Base-by-base conservation (phyloP, 2,113 vertebrate genomes). In the Caracal caracal region DNA sequence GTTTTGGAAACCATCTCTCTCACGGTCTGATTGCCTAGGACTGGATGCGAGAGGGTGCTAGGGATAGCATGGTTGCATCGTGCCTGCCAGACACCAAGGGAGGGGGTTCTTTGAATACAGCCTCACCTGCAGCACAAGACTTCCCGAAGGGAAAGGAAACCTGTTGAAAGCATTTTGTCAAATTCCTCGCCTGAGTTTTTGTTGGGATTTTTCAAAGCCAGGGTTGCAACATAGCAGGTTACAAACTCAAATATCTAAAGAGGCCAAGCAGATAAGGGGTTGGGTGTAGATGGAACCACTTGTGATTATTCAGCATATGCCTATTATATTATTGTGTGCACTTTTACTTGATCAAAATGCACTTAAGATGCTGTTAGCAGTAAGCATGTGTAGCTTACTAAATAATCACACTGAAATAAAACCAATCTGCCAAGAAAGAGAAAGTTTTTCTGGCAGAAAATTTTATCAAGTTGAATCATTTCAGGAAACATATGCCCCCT, bases 341-440 rank as follows among this genome's bases (percentile, higher is more conserved):
- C 24, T 92, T 79, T 65, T 51, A 47, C 66, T 96, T 93, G 15
- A 30, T 97, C 22, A 86, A 79, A 87, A 80, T 4, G 26, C 65
- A 56, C 63, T 84, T 47, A 59, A 37, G 35, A 49, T 61, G 59
- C 35, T 28, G 68, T 70, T 93, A 37, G 33, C 40, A 61, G 30
- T 43, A 88, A 89, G 22, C 22, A 35, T 66, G 61, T 88, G 3
- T 59, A 85, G 20, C 16, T 90, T 90, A 37, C 35, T 88, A 92
- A 92, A 11, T 81, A 87, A 87, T 84, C 51, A 81, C 37, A 59
- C 24, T 66, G 59, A 78, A 37, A 70, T 71, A 81, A 94, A 92
- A 56, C 2, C 12, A 85, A 81, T 24, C 70, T 94, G 24, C 79
- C 3, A 84, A 83, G 47, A 90, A 83, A 90, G 15, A 94, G 37